Evolutionary conservation across 2,113 vertebrate species (phyloP).

Genomic region (Lutjanus erythropterus): DNA sequence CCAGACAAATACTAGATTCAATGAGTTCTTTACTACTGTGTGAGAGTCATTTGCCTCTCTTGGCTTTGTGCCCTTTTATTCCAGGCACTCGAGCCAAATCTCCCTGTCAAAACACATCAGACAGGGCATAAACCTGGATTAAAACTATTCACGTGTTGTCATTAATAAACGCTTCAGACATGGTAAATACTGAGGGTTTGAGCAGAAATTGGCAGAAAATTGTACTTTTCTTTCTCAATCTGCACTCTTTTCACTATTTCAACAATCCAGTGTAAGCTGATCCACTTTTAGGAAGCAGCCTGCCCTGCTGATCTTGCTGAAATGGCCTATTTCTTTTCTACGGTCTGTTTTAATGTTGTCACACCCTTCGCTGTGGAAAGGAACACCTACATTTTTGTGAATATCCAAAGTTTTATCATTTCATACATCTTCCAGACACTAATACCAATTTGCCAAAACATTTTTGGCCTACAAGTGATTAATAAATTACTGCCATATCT

Average conservation of each 20-base stretch:
- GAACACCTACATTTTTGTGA: slow-evolving; percentile 28
- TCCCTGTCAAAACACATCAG: slow-evolving; percentile 63
- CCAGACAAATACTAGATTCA: slow-evolving; percentile 19
- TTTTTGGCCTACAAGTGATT: not conserved
- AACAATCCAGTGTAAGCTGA: slow-evolving; percentile 64
- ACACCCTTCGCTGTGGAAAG: slow-evolving; percentile 50
- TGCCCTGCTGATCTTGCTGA: slow-evolving; percentile 61
- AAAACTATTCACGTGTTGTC: slow-evolving; percentile 58
- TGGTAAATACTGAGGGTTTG: slow-evolving; percentile 10
- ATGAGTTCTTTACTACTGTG: slow-evolving; percentile 16
- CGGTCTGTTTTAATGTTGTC: slow-evolving; percentile 49
- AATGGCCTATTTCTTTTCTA: slow-evolving; percentile 65
- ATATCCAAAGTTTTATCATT: not conserved
- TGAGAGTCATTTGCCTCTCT: slow-evolving; percentile 23
- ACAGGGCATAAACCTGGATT: slow-evolving; percentile 53
- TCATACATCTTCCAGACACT: not conserved
- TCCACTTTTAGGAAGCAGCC: slow-evolving; percentile 60
- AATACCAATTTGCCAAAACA: not conserved
- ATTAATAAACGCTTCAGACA: slow-evolving; percentile 45
- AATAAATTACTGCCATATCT: not conserved
- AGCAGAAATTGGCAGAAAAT: slow-evolving; percentile 22
- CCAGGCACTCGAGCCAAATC: slow-evolving; percentile 45
- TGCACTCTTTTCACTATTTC: slow-evolving; percentile 39
- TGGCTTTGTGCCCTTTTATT: slow-evolving; percentile 40
- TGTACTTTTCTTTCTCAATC: slow-evolving; percentile 1